These are phyloP conservation scores for Dolichotis patagonum DNA, from an alignment of 2,113 vertebrate genomes.

Conservation along the genomic window DNA sequence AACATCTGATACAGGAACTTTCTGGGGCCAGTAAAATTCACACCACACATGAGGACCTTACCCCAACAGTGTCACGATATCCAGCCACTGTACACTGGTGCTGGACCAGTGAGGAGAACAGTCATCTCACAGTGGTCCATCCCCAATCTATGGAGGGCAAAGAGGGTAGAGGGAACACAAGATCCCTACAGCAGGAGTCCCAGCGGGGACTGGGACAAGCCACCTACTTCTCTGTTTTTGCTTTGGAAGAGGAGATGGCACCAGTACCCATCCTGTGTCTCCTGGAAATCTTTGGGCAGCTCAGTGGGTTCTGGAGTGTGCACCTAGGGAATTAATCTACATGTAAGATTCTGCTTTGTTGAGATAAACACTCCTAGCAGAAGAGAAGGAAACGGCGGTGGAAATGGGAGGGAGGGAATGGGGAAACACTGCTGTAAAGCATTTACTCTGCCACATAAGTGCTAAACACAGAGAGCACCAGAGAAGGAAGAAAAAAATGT, in stretches of 20 bases:
- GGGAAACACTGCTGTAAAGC: background rate
- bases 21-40: background rate
- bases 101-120: fast-evolving
- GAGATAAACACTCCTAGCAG: background rate
- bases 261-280: background rate
- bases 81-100: background rate
- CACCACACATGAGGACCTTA: background rate
- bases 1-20: background rate
- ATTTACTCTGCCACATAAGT: background rate
- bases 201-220: background rate
- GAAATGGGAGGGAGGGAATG: background rate
- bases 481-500: background rate
- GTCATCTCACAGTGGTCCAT: background rate
- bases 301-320: background rate
- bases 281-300: background rate
- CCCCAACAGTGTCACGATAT: background rate
- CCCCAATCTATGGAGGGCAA: background rate
- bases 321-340: background rate
- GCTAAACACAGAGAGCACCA: background rate
- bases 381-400: background rate
- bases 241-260: background rate
- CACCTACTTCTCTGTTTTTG: background rate
- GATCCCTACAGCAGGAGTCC: background rate
- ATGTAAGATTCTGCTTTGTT: background rate
- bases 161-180: background rate